phyloP scores from a whole-genome alignment of 2,888 invertebrate species.

The Argyresthia albistria region DNA sequence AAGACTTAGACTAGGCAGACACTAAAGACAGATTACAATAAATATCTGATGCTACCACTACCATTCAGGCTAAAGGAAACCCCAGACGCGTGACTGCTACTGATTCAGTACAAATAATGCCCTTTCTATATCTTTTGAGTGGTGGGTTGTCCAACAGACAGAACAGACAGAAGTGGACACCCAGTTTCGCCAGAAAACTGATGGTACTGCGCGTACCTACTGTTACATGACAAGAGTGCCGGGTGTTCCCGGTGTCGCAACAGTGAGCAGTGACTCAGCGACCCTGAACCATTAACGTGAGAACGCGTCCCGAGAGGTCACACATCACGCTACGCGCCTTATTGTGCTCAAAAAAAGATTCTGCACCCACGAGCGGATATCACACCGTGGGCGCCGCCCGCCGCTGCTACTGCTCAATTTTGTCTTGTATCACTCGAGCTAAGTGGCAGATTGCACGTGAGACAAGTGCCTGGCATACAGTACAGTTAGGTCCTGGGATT shows the following conservation, averaged over 20 bases:
- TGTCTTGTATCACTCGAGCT: not conserved
- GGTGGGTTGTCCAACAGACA: too few relatives aligned
- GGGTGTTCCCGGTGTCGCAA: slow-evolving; percentile 54
- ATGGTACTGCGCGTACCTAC: too few relatives aligned
- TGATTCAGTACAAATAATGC: too few relatives aligned
- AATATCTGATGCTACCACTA: too few relatives aligned
- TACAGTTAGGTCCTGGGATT: too few relatives aligned
- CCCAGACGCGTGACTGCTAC: too few relatives aligned
- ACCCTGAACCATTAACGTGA: slow-evolving; percentile 50
- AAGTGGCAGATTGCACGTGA: not conserved
- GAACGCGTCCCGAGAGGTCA: slow-evolving; percentile 26
- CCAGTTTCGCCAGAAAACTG: too few relatives aligned
- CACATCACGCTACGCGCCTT: not conserved
- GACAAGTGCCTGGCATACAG: not conserved
- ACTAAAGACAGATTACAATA: too few relatives aligned
- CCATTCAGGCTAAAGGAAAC: too few relatives aligned
- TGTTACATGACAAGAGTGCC: slow-evolving; percentile 39
- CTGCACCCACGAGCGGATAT: slow-evolving; percentile 1
- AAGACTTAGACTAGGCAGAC: too few relatives aligned
- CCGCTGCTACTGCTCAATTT: not conserved
- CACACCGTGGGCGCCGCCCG: not conserved
- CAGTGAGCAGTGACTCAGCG: slow-evolving; percentile 34
- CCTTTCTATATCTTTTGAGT: too few relatives aligned
- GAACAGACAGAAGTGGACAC: too few relatives aligned
- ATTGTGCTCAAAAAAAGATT: slow-evolving; percentile 13